Evolutionary conservation across 2,888 invertebrate genomes (phyloP).

Genomic region (Nemurella pictetii): DNA sequence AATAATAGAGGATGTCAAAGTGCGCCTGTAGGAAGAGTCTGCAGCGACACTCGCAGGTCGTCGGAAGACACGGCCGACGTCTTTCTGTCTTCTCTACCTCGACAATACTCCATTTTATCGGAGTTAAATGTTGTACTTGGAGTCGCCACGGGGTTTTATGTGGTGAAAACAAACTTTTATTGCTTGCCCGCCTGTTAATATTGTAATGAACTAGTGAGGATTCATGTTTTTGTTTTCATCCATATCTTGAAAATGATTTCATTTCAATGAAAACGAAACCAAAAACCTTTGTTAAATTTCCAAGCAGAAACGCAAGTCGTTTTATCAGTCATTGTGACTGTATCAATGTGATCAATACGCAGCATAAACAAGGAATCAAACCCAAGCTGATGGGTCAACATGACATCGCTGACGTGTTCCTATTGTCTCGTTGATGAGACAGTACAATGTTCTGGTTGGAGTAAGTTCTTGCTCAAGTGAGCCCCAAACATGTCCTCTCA

Average conservation of each 20-base stretch:
- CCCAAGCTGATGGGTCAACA: neutral
- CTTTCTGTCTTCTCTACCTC: no score
- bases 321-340: neutral
- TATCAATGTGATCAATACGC: neutral
- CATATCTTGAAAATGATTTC: no score
- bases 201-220: no score
- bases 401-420: neutral
- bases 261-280: no score
- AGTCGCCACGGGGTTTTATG: no score
- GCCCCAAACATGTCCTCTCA: slow-evolving; percentile 7
- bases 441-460: slow-evolving; percentile 3
- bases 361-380: neutral
- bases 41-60: neutral
- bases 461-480: slow-evolving; percentile 17
- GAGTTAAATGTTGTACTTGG: no score
- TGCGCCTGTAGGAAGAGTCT: slow-evolving; percentile 8
- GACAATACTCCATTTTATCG: no score
- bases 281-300: no score
- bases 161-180: no score
- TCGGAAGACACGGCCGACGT: no score
- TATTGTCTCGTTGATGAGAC: slow-evolving; percentile 9
- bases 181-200: no score
- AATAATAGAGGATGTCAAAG: slow-evolving; percentile 25
- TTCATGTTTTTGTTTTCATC: no score
- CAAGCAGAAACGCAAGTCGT: neutral